phyloP scores from a whole-genome alignment of 2,888 invertebrate genomes.

The Drosophila monieri region DNA sequence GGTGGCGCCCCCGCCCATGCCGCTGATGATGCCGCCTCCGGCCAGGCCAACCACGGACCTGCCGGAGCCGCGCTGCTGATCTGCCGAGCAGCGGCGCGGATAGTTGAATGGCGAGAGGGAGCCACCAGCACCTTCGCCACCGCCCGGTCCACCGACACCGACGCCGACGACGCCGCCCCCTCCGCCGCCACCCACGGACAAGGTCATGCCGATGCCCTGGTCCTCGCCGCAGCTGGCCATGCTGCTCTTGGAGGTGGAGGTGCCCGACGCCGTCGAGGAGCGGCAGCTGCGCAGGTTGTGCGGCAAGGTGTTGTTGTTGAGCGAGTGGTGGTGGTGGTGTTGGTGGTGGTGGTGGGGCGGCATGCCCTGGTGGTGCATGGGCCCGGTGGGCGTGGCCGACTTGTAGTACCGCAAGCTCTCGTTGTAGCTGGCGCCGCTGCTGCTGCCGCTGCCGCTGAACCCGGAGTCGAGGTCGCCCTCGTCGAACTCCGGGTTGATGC shows the following conservation, averaged over 20 bases:
- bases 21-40: conserved; percentile 1
- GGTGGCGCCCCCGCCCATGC: conserved; percentile 12
- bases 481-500: conserved; percentile 83
- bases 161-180: conserved; percentile 1
- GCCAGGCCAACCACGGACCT: conserved; percentile 57
- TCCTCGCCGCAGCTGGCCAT: conserved; percentile 83
- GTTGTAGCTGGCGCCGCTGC: conserved; percentile 92
- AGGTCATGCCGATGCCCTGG: conserved; percentile 77
- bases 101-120: conserved; percentile 81
- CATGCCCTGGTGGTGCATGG: conserved; percentile 40
- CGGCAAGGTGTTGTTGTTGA: conserved; percentile 75
- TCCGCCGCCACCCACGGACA: conserved; percentile 19
- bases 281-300: conserved; percentile 83
- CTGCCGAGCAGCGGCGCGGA: conserved; percentile 81
- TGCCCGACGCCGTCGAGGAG: conserved; percentile 83
- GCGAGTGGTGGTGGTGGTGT: conserved; percentile 49
- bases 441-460: conserved; percentile 88
- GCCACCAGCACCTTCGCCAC: conserved; percentile 28
- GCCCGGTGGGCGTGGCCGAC: conserved; percentile 77
- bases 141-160: conserved; percentile 1
- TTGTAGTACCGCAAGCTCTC: conserved; percentile 87
- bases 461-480: conserved; percentile 90
- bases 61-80: conserved; percentile 81
- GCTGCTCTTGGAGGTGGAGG: conserved; percentile 84
- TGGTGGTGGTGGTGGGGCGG: conserved; percentile 33